These are phyloP conservation scores for Xenopus borealis DNA, from an alignment of 2,113 vertebrate species.

Conservation along the genomic window DNA sequence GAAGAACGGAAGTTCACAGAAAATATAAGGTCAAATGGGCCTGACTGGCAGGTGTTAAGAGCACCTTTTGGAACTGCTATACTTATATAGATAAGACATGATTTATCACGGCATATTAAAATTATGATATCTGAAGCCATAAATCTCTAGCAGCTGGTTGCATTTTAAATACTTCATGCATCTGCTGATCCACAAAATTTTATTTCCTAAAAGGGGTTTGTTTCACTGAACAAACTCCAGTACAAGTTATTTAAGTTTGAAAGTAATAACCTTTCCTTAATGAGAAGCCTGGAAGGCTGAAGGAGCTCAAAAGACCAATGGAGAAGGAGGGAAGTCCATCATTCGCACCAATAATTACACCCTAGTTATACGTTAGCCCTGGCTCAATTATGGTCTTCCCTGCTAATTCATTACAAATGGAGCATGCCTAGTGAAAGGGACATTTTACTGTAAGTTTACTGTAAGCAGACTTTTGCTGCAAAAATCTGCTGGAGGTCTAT, in stretches of 20 bases:
- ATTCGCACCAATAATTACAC: conserved; percentile 8
- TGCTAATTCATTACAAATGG: conserved; percentile 4
- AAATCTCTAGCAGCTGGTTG: not conserved
- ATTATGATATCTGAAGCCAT: not conserved
- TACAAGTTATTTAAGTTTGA: not conserved
- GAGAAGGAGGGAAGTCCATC: not conserved
- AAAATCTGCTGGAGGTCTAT: not conserved
- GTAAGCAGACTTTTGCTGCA: not conserved
- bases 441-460: no score
- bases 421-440: not conserved
- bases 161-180: not conserved
- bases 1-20: no score
- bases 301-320: not conserved
- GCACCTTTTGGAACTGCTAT: no score
- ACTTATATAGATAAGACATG: no score
- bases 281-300: not conserved
- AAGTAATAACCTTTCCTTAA: conserved; percentile 1
- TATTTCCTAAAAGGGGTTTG: no score
- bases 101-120: not conserved
- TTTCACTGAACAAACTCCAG: no score
- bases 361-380: conserved; percentile 6
- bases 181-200: not conserved
- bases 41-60: no score
- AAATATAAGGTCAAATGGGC: no score
- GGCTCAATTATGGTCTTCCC: not conserved